These are phyloP conservation scores for Charaxes varanes DNA, from an alignment of 1,140 invertebrate species.

Conservation along the genomic window DNA sequence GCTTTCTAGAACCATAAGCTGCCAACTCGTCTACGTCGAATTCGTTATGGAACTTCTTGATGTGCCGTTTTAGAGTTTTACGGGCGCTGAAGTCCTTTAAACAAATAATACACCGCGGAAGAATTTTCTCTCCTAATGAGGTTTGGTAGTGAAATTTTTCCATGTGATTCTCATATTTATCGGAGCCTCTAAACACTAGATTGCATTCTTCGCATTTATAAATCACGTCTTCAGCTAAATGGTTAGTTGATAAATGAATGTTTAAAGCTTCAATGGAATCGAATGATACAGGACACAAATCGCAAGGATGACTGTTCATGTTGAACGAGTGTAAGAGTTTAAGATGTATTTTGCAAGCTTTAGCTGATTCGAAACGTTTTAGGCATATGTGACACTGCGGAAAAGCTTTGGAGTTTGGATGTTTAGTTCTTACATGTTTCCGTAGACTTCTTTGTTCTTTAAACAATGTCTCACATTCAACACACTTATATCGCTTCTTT, in stretches of 20 bases:
- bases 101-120: constrained; percentile 47
- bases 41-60: constrained; percentile 49
- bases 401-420: constrained; percentile 40
- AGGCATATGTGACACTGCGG: constrained; percentile 52
- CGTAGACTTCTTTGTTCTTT: constrained; percentile 54
- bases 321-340: constrained; percentile 51
- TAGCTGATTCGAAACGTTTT: constrained; percentile 51
- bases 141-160: constrained; percentile 23
- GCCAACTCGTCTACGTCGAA: constrained; percentile 47
- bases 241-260: constrained; percentile 40
- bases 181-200: constrained; percentile 41
- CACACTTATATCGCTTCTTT: constrained; percentile 48
- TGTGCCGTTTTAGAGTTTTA: constrained; percentile 51
- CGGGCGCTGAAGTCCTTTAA: constrained; percentile 54
- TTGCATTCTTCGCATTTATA: constrained; percentile 56
- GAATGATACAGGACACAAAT: constrained; percentile 43
- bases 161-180: constrained; percentile 45
- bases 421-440: constrained; percentile 48
- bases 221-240: constrained; percentile 43
- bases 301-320: constrained; percentile 42
- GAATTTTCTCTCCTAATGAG: constrained; percentile 20
- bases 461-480: constrained; percentile 48
- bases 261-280: constrained; percentile 31
- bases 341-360: constrained; percentile 55
- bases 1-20: constrained; percentile 27